Evolutionary conservation across 2,113 vertebrate species (phyloP).

Genomic region (Phycodurus eques): DNA sequence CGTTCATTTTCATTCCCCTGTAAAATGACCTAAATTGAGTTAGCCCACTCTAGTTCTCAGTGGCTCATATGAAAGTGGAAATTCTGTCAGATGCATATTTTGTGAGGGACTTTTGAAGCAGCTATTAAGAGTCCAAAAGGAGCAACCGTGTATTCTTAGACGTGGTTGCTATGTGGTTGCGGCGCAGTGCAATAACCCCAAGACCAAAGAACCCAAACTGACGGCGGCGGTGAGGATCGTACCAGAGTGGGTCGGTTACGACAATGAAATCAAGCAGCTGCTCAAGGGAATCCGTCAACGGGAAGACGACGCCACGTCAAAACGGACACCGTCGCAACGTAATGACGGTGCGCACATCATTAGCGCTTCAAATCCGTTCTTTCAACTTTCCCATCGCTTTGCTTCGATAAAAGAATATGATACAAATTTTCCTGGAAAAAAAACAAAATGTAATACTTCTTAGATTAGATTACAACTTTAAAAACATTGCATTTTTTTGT

Average conservation of each 20-base stretch:
- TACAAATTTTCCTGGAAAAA: neutral
- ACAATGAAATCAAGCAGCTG: conserved; percentile 81
- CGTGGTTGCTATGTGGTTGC: conserved; percentile 28
- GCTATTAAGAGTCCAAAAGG: conserved; percentile 15
- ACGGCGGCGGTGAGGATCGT: conserved; percentile 88
- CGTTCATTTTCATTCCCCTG: no score
- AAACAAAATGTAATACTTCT: neutral
- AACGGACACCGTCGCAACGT: conserved; percentile 21
- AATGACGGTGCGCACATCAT: conserved; percentile 45
- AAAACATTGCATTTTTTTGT: no score
- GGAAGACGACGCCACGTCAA: conserved; percentile 36
- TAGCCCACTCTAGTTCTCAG: no score
- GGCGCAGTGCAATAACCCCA: conserved; percentile 94
- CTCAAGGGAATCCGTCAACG: conserved; percentile 70
- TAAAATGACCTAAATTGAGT: no score
- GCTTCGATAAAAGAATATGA: no score
- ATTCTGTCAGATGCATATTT: no score
- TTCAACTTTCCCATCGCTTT: neutral
- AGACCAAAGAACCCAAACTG: conserved; percentile 96
- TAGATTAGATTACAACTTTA: no score
- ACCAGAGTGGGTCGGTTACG: conserved; percentile 90
- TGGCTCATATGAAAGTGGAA: no score
- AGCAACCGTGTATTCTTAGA: conserved; percentile 38
- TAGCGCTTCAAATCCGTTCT: neutral
- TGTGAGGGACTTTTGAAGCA: neutral